Conservation (phyloP, 2,797 vertebrate species). For the Falco novaeseelandiae region DNA sequence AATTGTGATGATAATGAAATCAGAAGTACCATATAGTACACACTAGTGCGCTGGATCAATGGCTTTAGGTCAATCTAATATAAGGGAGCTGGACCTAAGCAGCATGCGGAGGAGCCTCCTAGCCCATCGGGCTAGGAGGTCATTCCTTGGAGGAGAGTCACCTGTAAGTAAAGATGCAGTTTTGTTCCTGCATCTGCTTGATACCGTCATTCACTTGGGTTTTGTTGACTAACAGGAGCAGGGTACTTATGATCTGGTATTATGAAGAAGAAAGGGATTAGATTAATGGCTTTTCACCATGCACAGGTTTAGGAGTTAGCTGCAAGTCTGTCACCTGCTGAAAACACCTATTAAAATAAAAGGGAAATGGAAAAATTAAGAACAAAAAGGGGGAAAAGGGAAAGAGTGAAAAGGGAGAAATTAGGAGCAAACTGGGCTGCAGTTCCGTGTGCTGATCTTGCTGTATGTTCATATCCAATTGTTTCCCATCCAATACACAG, state of each 20-base stretch:
- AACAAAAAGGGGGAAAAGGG: background rate
- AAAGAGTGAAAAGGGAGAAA: background rate
- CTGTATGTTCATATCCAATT: background rate
- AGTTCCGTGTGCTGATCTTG: background rate
- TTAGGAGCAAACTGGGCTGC: background rate
- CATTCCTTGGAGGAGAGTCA: background rate
- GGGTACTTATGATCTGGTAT: background rate
- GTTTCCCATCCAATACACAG: background rate
- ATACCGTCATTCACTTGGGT: background rate
- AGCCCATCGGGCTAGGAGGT: background rate
- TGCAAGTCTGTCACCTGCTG: background rate
- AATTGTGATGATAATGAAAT: background rate
- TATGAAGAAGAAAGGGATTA: background rate
- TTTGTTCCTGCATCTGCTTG: background rate
- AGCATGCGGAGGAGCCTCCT: background rate
- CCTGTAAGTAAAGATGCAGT: background rate
- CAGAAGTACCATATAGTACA: background rate
- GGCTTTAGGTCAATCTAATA: background rate
- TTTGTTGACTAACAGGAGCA: background rate
- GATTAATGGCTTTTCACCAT: background rate
- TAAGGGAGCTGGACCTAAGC: background rate
- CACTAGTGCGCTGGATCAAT: background rate
- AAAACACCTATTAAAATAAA: background rate
- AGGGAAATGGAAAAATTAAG: background rate
- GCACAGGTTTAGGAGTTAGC: background rate